Evolutionary conservation across 2,113 vertebrate species (phyloP), one percentile per base, ranked within the genome.

Genomic region (Tyrannus savana): DNA sequence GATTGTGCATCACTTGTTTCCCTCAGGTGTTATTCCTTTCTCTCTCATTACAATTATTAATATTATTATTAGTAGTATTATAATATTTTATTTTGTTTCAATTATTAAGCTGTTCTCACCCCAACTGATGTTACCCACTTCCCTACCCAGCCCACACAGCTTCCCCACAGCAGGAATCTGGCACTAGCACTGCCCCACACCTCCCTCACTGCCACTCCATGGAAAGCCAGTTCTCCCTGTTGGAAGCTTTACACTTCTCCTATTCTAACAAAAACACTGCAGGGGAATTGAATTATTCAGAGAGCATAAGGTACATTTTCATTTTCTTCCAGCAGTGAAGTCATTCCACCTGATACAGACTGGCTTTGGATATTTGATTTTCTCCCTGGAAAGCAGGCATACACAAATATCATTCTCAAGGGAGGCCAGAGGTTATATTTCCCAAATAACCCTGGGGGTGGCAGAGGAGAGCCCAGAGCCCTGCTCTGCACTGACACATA

Each of bases 201-300:
- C 37, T 49, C 37, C 73, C n/a, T 24, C 1, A 0, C 28, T 7
- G 4, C 2, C 2, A 49, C 67, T 50, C 10, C 4, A 76, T 2
- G 31, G 68, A 59, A 84, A 84, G 56, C 19, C 64, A 42, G 21
- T 2, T 72, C 56, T 58, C 56, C 10, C 28, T 9, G 28, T 4
- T 27, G 17, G 63, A 19, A 52, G 49, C 12, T 47, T 64, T 78
- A 47, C 21, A 9, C 25, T 73, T 59, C 18, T n/a, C 49, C 66
- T 30, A 6, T 7, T 50, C 60, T n/a, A 55, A n/a, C n/a, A 62
- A 19, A 0, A 5, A 5, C 8, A 9, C 47, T 33, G 63, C 68
- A 49, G 15, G 13, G n/a, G 16, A 84, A 25, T 33, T 52, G 5
- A 69, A 7, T 78, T 41, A 46, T 50, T 68, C 39, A 27, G 49